Evolutionary conservation across 2,888 invertebrate genomes (phyloP).

Genomic region (Hemithea aestivaria): DNA sequence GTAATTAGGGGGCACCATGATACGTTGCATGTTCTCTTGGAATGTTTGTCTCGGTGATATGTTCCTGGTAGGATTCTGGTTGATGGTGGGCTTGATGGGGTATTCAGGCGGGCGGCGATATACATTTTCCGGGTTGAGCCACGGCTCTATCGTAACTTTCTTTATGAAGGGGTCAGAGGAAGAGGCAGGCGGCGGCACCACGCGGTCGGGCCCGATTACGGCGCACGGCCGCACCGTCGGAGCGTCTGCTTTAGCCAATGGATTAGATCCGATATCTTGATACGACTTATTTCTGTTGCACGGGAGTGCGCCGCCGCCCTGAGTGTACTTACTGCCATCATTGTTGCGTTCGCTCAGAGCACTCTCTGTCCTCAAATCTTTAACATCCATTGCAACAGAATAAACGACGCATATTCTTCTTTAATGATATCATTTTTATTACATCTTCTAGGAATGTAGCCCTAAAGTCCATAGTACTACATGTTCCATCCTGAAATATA

Average conservation of each 20-base stretch:
- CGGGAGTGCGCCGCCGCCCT: slow-evolving; percentile 46
- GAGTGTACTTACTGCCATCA: slow-evolving; percentile 65
- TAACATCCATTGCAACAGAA: slow-evolving; percentile 68
- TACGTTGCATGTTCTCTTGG: slow-evolving; percentile 75
- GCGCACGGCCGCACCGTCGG: slow-evolving; percentile 67
- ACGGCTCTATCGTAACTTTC: slow-evolving; percentile 53
- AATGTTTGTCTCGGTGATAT: slow-evolving; percentile 77
- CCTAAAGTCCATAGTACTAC: slow-evolving; percentile 31
- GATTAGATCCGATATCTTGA: slow-evolving; percentile 59
- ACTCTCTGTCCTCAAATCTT: slow-evolving; percentile 61
- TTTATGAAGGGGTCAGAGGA: slow-evolving; percentile 52
- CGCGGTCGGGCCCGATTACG: slow-evolving; percentile 72
- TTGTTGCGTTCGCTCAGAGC: slow-evolving; percentile 57
- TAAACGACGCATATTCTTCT: slow-evolving; percentile 44
- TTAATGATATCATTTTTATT: slow-evolving; percentile 53
- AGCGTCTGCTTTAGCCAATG: slow-evolving; percentile 64
- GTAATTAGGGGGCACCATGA: slow-evolving; percentile 66
- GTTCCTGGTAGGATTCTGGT: slow-evolving; percentile 61
- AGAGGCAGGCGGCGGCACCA: slow-evolving; percentile 49
- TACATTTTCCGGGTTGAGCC: slow-evolving; percentile 49
- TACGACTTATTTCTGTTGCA: slow-evolving; percentile 59
- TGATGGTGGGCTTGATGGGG: slow-evolving; percentile 53
- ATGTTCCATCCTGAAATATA: slow-evolving; percentile 68
- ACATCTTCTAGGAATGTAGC: slow-evolving; percentile 25
- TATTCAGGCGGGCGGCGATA: slow-evolving; percentile 63